phyloP scores from a whole-genome alignment of 2,113 vertebrate species.

The Amia ocellicauda region DNA sequence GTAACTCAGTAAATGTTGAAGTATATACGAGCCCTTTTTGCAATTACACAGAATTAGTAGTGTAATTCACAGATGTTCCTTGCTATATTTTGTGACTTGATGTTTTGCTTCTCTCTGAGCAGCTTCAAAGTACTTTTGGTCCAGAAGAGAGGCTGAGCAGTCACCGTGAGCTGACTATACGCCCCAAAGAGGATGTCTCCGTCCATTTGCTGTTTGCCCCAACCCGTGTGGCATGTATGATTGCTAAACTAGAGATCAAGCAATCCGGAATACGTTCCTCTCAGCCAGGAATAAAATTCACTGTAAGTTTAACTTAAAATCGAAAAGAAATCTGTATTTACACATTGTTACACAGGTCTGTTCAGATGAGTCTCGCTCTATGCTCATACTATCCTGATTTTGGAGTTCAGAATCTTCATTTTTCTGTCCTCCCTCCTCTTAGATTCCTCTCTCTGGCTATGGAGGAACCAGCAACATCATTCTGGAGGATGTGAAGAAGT shows the following conservation, averaged over 20 bases:
- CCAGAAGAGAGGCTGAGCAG: conserved; percentile 78
- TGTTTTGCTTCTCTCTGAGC: conserved; percentile 24
- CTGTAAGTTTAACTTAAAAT: no score
- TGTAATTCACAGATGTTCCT: no score
- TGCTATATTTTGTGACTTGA: no score
- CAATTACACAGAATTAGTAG: no score
- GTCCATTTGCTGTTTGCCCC: conserved; percentile 86
- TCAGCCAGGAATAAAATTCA: conserved; percentile 89
- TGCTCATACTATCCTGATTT: no score
- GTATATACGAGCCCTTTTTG: no score
- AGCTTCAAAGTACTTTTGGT: conserved; percentile 90
- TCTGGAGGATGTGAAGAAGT: conserved; percentile 84
- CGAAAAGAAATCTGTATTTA: no score
- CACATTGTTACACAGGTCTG: no score
- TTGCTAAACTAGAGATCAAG: conserved; percentile 95
- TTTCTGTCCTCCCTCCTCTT: neutral
- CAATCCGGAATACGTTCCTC: conserved; percentile 74
- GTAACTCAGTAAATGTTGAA: no score
- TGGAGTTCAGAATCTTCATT: no score
- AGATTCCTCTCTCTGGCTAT: conserved; percentile 94
- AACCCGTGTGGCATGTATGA: conserved; percentile 84
- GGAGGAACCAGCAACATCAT: conserved; percentile 89
- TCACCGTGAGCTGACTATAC: conserved; percentile 81
- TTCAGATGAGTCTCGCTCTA: no score
- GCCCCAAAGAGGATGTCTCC: conserved; percentile 77